Evolutionary conservation across 2,113 vertebrate species (phyloP), one percentile per base, ranked within the genome.

Genomic region (Pogonocichla stellata): DNA sequence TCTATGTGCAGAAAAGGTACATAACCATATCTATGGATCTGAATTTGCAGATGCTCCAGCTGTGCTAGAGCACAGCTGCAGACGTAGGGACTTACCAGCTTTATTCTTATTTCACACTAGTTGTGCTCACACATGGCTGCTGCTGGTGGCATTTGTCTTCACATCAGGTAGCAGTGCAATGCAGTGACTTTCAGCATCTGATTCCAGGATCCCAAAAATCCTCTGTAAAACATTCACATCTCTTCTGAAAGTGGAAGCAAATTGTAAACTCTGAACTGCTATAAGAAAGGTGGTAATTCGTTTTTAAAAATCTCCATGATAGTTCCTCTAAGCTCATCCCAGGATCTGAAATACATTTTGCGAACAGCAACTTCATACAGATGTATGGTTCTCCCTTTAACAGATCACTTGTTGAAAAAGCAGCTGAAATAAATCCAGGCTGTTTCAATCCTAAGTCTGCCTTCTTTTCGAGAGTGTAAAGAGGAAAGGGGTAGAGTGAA

Each of bases 181-280:
- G 34, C 79, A 88, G n/a, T 80, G 82, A 57, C 73, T 66, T 92
- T 86, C 54, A 77, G 23, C 28, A 23, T 65, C 75, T 86, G 14
- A 20, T 70, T 67, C 47, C 50, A 80, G 78, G 61, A 60, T 42
- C 15, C 33, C 23, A 18, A 62, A 47, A 51, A 62, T 82, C 47
- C 14, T 85, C 23, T 18, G 4, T 54, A 38, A 78, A 92, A 50
- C 34, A 58, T 19, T 64, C n/a, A 3, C 31, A 23, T 88, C 36
- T 69, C 61, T 82, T 93, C 53, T 62, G 31, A 51, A 88, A 40
- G 45, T 20, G 40, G 18, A 80, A 80, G n/a, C 7, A 36, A 80
- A 29, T 42, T 89, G 23, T 74, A 38, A 83, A 66, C 24, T 54
- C 69, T 71, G 51, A 89, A 64, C 11, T 74, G n/a, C 18, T 80